These are phyloP conservation scores for Lutjanus erythropterus DNA, from an alignment of 2,113 vertebrate species.

Conservation along the genomic window DNA sequence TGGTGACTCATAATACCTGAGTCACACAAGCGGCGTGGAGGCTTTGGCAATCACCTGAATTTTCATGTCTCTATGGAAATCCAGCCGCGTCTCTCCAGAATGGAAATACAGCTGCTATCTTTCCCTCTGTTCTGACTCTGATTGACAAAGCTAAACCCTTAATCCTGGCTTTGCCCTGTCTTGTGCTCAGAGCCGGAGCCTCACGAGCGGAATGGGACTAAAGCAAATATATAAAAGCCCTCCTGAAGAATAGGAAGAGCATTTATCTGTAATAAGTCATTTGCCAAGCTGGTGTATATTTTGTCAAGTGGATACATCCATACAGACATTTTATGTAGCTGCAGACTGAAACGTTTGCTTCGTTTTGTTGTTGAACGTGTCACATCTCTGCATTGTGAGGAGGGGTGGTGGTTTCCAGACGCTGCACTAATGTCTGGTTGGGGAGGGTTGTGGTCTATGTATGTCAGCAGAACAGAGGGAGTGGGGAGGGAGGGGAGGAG, in stretches of 20 bases:
- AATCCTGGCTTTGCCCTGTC: conserved; percentile 76
- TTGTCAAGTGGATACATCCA: conserved; percentile 29
- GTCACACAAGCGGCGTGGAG: conserved; percentile 46
- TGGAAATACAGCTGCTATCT: conserved; percentile 65
- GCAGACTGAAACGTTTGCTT: conserved; percentile 24
- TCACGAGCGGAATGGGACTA: conserved; percentile 55
- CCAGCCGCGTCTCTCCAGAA: conserved; percentile 25
- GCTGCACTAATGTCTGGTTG: conserved; percentile 65
- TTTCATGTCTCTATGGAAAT: conserved; percentile 59
- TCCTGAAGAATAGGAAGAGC: conserved; percentile 56
- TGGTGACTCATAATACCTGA: conserved; percentile 74
- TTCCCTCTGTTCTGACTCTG: conserved; percentile 58
- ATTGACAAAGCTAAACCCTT: conserved; percentile 77
- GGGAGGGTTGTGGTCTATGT: conserved; percentile 75
- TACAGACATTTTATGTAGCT: conserved; percentile 44
- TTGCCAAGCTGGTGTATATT: conserved; percentile 34
- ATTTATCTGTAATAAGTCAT: conserved; percentile 63
- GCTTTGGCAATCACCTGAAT: conserved; percentile 55
- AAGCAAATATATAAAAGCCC: conserved; percentile 63
- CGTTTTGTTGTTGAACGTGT: conserved; percentile 38
- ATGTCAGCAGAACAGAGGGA: conserved; percentile 75
- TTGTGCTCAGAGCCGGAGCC: conserved; percentile 62
- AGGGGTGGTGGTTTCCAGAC: conserved; percentile 67
- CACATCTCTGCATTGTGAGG: conserved; percentile 54
- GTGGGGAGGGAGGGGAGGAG: neutral